Conservation (phyloP, 2,888 invertebrate species). For the Phyto melanocephala region DNA sequence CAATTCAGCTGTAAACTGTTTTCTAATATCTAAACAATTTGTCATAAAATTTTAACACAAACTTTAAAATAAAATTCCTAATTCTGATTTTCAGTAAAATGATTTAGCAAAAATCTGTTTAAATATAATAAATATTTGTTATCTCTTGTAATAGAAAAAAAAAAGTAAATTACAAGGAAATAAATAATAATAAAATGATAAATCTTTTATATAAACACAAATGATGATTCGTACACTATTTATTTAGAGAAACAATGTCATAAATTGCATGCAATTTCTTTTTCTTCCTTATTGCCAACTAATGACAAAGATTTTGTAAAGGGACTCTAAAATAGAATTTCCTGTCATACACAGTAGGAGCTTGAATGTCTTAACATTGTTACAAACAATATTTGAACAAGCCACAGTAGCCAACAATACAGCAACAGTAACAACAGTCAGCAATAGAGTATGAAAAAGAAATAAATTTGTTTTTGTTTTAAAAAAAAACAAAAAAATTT, state of each 20-base stretch:
- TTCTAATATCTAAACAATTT: conserved; percentile 26
- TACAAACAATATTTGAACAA: conserved; percentile 27
- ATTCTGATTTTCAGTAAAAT: background rate
- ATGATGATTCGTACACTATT: background rate
- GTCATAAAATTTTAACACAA: background rate
- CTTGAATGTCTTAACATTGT: conserved; percentile 1
- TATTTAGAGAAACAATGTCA: background rate
- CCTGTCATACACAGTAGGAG: conserved; percentile 44
- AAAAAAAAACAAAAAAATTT: background rate
- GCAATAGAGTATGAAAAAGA: conserved; percentile 12
- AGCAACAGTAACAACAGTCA: background rate
- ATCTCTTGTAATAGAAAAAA: background rate
- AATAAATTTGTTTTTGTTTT: conserved; percentile 10
- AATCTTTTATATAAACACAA: background rate
- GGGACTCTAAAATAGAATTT: conserved; percentile 2
- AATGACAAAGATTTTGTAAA: background rate
- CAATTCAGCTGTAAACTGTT: background rate
- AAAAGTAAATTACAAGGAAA: background rate
- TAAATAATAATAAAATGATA: background rate
- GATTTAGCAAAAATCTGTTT: conserved; percentile 1
- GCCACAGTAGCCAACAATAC: conserved; percentile 49
- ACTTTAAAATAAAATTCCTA: background rate
- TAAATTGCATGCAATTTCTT: conserved; percentile 24
- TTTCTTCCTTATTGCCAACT: background rate
- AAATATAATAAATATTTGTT: background rate